Conservation (phyloP, 2,113 vertebrate species). For the Protobothrops mucrosquamatus region DNA sequence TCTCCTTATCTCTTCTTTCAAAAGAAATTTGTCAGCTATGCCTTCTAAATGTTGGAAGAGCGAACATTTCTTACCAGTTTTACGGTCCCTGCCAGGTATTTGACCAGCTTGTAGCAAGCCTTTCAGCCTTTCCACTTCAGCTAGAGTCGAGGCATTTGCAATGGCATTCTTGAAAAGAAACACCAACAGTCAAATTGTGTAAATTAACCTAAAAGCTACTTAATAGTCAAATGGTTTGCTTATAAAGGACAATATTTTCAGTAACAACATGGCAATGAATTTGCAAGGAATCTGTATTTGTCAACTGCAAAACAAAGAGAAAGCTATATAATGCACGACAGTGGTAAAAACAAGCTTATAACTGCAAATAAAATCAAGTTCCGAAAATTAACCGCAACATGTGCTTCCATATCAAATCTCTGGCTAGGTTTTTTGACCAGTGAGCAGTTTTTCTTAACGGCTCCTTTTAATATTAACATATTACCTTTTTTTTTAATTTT, state of each 20-base stretch:
- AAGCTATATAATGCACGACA: background rate
- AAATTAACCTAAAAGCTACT: background rate
- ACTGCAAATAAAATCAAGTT: background rate
- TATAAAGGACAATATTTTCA: background rate
- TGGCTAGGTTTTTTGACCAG: background rate
- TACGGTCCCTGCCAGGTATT: conserved; percentile 87
- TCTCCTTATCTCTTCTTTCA: background rate
- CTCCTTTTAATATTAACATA: background rate
- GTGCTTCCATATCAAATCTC: background rate
- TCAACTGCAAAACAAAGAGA: background rate
- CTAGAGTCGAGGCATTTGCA: conserved; percentile 88
- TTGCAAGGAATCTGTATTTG: background rate
- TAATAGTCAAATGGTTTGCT: background rate
- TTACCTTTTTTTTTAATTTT: too few relatives aligned
- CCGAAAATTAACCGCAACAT: background rate
- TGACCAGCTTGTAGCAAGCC: conserved; percentile 92
- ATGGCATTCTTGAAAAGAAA: conserved; percentile 80
- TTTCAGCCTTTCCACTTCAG: conserved; percentile 91
- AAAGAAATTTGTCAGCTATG: background rate
- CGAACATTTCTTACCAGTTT: conserved; percentile 71
- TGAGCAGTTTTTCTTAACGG: background rate
- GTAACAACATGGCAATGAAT: background rate
- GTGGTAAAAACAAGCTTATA: background rate
- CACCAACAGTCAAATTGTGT: background rate
- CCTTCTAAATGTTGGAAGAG: background rate